Evolutionary conservation across 2,797 vertebrate genomes (phyloP).

Genomic region (Serranus cabrilla): DNA sequence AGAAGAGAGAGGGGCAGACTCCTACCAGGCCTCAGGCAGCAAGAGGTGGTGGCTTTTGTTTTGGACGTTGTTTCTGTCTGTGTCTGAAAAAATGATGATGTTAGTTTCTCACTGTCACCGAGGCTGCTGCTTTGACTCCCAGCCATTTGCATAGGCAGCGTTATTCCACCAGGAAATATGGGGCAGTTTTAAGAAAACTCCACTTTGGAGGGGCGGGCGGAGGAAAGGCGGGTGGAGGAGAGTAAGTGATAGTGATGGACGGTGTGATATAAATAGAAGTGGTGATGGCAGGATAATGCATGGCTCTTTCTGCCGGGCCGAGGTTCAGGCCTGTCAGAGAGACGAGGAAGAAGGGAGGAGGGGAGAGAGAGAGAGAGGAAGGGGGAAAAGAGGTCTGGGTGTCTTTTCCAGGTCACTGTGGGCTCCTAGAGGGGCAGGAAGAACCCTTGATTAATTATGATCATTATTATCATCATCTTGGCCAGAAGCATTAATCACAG

Average conservation of each 20-base stretch:
- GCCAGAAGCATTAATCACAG: constrained; percentile 82
- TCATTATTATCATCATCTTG: constrained; percentile 87
- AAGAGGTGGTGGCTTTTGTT: constrained; percentile 73
- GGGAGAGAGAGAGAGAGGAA: constrained; percentile 38
- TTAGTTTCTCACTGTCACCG: constrained; percentile 83
- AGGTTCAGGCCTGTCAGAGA: constrained; percentile 87
- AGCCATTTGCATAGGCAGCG: constrained; percentile 84
- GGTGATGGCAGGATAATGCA: constrained; percentile 91
- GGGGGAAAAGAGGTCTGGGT: constrained; percentile 70
- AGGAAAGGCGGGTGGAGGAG: constrained; percentile 80
- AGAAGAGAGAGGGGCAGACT: constrained; percentile 37
- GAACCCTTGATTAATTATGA: constrained; percentile 88
- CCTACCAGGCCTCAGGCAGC: constrained; percentile 62
- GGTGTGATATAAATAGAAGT: constrained; percentile 90
- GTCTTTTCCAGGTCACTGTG: constrained; percentile 87
- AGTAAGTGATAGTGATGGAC: constrained; percentile 91
- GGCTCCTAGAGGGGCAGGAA: constrained; percentile 84
- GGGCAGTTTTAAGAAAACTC: constrained; percentile 88
- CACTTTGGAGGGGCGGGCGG: constrained; percentile 73
- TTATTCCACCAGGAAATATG: constrained; percentile 85
- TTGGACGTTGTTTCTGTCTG: constrained; percentile 68
- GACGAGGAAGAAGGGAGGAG: constrained; percentile 75
- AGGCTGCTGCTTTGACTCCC: constrained; percentile 73
- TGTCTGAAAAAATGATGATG: constrained; percentile 75
- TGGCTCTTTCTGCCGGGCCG: constrained; percentile 84